phyloP scores from a whole-genome alignment of 2,113 vertebrate species.

The Thunnus thynnus region DNA sequence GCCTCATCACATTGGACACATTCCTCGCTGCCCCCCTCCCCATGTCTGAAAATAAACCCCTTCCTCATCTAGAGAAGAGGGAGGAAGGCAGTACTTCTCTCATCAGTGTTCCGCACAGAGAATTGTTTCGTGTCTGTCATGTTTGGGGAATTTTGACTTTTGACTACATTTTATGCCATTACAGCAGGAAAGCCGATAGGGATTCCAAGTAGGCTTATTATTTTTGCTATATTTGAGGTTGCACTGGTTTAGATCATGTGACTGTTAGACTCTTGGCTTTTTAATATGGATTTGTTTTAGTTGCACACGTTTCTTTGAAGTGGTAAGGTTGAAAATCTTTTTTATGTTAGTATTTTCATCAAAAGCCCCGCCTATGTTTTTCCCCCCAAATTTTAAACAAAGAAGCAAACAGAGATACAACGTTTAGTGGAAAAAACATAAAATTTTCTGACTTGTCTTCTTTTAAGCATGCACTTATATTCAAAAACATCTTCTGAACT shows the following conservation, averaged over 20 bases:
- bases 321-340: neutral
- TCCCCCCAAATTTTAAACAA: neutral
- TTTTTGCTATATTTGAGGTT: neutral
- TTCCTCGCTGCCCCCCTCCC: conserved; percentile 58
- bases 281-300: neutral
- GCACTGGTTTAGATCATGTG: neutral
- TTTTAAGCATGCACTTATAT: neutral
- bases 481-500: neutral
- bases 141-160: neutral
- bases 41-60: conserved; percentile 79
- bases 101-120: conserved; percentile 1
- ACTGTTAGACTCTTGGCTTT: neutral
- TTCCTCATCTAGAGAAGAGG: conserved; percentile 53
- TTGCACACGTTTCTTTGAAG: neutral
- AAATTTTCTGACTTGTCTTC: neutral
- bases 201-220: neutral
- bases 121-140: conserved; percentile 37
- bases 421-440: neutral
- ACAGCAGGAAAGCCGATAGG: neutral
- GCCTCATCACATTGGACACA: conserved; percentile 71
- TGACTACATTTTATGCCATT: neutral
- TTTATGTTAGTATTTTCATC: neutral
- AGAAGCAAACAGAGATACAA: too few relatives aligned
- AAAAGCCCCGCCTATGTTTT: neutral
- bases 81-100: conserved; percentile 38